A percentile compares a stretch with the other conserved stretches of the same genome.
Conservation (phyloP, 2,113 vertebrate genomes). For the Amia ocellicauda region DNA sequence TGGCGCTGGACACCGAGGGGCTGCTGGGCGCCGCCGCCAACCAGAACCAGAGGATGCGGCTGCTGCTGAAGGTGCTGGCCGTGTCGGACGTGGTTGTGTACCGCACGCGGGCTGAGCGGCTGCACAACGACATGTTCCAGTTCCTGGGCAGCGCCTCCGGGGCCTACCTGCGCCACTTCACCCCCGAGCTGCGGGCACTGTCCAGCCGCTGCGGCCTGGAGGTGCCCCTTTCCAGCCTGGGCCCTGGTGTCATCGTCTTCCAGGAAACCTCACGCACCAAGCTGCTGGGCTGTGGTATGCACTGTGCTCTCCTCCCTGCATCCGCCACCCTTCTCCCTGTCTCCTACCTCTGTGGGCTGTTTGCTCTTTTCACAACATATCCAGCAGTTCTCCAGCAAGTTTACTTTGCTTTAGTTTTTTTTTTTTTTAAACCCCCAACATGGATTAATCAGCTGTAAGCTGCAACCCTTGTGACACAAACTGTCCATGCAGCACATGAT, state of each 20-base stretch:
- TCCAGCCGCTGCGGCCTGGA: constrained; percentile 71
- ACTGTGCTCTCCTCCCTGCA: background rate
- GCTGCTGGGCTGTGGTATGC: constrained; percentile 65
- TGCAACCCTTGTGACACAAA: no score
- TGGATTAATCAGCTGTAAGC: no score
- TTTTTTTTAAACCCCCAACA: no score
- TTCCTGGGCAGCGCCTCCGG: constrained; percentile 73
- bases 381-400: no score
- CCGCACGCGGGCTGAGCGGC: constrained; percentile 72
- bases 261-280: constrained; percentile 75
- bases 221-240: constrained; percentile 71
- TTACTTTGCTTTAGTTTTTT: no score
- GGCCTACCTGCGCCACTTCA: constrained; percentile 75
- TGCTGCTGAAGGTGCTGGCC: constrained; percentile 73
- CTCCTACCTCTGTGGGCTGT: no score
- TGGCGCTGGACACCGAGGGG: constrained; percentile 72
- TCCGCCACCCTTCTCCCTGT: no score
- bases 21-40: constrained; percentile 64
- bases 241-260: constrained; percentile 69
- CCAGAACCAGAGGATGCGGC: constrained; percentile 68
- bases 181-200: constrained; percentile 64
- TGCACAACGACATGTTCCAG: constrained; percentile 78
- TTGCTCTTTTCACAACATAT: no score
- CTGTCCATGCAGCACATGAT: no score
- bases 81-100: constrained; percentile 74